Percentiles rank a stretch among this genome's conserved stretches.
Evolutionary conservation across 1,140 invertebrate species (phyloP).

Genomic region (Drosophila rhopaloa): DNA sequence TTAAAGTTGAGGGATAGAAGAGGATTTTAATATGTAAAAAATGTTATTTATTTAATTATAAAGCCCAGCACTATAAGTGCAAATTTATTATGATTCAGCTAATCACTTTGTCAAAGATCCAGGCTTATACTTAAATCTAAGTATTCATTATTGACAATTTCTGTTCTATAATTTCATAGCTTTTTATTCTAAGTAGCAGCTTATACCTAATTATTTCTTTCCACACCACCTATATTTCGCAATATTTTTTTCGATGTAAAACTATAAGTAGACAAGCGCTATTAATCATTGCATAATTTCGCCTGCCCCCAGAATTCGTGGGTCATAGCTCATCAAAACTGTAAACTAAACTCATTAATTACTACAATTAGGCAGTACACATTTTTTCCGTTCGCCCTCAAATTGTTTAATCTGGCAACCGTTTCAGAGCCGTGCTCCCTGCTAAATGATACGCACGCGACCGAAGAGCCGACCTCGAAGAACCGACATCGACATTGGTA

Average conservation of each 20-base stretch:
- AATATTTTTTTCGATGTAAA: neutral
- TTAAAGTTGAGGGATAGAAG: too few species aligned
- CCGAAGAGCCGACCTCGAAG: constrained; percentile 25
- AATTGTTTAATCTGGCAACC: constrained; percentile 65
- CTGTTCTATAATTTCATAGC: too few species aligned
- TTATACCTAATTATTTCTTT: constrained; percentile 7
- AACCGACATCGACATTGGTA: constrained; percentile 6
- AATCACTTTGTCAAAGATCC: too few species aligned
- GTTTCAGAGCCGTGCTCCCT: constrained; percentile 24
- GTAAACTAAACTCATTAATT: constrained; percentile 76
- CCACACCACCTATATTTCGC: neutral
- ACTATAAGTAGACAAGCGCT: neutral
- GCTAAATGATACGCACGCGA: constrained; percentile 61
- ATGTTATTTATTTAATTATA: too few species aligned
- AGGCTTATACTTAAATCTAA: too few species aligned
- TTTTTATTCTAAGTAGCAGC: too few species aligned
- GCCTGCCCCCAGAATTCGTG: neutral
- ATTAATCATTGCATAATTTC: constrained; percentile 50
- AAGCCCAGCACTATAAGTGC: too few species aligned
- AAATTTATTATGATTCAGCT: too few species aligned
- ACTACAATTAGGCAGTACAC: constrained; percentile 67
- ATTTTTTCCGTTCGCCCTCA: constrained; percentile 45
- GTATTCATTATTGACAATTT: too few species aligned
- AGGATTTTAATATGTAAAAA: too few species aligned
- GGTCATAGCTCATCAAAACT: constrained; percentile 40